Evolutionary conservation across 2,888 invertebrate genomes (phyloP).

Genomic region (Scaptodrosophila latifasciaeformis): DNA sequence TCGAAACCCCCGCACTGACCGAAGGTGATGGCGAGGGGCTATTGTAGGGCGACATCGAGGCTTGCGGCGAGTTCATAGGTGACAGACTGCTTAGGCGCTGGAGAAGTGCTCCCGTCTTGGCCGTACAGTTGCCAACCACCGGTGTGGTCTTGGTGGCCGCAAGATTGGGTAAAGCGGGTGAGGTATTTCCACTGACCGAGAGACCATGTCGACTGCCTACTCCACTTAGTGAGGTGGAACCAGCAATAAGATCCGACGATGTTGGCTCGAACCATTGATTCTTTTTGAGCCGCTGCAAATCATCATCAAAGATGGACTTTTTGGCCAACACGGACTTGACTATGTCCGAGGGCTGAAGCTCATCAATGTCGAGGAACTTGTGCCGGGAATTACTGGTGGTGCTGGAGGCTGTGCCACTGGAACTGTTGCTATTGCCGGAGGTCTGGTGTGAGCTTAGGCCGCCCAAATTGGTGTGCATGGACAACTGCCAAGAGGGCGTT

Average conservation of each 20-base stretch:
- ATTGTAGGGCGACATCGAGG: slow-evolving; percentile 74
- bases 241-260: slow-evolving; percentile 38
- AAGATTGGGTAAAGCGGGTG: slow-evolving; percentile 72
- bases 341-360: slow-evolving; percentile 94
- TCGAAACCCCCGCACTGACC: slow-evolving; percentile 41
- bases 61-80: slow-evolving; percentile 75
- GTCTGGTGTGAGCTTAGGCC: slow-evolving; percentile 39
- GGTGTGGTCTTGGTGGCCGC: slow-evolving; percentile 69
- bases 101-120: slow-evolving; percentile 54
- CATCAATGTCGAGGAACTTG: slow-evolving; percentile 86
- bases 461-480: slow-evolving; percentile 44
- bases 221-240: not conserved
- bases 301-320: slow-evolving; percentile 96
- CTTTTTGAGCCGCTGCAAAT: slow-evolving; percentile 92
- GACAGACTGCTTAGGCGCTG: slow-evolving; percentile 73
- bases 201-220: slow-evolving; percentile 19
- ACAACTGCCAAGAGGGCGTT: slow-evolving; percentile 74
- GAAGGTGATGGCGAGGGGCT: slow-evolving; percentile 75
- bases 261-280: slow-evolving; percentile 86
- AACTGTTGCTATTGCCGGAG: slow-evolving; percentile 54
- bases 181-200: slow-evolving; percentile 55
- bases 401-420: slow-evolving; percentile 78
- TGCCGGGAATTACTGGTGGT: slow-evolving; percentile 78
- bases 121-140: slow-evolving; percentile 45
- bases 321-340: slow-evolving; percentile 93